A percentile compares a stretch with the other conserved stretches of the same genome.
These are phyloP conservation scores for Sarcophaga variegata DNA, from an alignment of 2,888 invertebrate species.

Conservation along the genomic window DNA sequence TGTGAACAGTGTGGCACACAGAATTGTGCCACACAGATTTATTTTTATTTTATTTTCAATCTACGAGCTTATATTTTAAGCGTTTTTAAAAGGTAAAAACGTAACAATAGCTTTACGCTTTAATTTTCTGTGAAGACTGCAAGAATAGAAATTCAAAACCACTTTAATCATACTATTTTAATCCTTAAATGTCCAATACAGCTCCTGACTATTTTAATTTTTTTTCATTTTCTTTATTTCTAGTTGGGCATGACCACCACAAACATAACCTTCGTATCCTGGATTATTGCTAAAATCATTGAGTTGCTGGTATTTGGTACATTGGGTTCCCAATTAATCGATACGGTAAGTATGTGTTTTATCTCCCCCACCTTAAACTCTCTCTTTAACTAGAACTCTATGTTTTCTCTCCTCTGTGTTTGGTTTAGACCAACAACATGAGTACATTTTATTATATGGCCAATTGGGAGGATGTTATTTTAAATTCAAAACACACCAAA, in stretches of 20 bases:
- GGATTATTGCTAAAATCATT: constrained; percentile 71
- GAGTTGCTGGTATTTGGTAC: constrained; percentile 72
- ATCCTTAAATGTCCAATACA: no score
- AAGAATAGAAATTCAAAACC: no score
- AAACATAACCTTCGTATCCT: constrained; percentile 68
- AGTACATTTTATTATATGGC: constrained; percentile 72
- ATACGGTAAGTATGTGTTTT: constrained; percentile 63
- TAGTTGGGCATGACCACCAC: constrained; percentile 66
- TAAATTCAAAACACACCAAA: constrained; percentile 61
- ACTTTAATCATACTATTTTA: no score
- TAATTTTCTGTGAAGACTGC: background rate
- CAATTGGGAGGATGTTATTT: constrained; percentile 72
- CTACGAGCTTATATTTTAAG: no score
- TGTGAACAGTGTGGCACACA: no score
- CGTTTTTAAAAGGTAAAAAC: no score
- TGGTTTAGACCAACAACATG: constrained; percentile 69
- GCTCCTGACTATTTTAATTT: background rate
- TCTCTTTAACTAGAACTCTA: background rate
- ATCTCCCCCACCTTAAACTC: no score
- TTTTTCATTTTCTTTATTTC: background rate
- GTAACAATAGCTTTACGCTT: background rate
- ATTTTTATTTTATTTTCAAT: no score
- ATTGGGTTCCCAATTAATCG: constrained; percentile 71
- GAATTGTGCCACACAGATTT: no score
- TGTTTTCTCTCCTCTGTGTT: background rate